phyloP scores from a whole-genome alignment of 2,888 invertebrate genomes.

The Notodonta ziczac region DNA sequence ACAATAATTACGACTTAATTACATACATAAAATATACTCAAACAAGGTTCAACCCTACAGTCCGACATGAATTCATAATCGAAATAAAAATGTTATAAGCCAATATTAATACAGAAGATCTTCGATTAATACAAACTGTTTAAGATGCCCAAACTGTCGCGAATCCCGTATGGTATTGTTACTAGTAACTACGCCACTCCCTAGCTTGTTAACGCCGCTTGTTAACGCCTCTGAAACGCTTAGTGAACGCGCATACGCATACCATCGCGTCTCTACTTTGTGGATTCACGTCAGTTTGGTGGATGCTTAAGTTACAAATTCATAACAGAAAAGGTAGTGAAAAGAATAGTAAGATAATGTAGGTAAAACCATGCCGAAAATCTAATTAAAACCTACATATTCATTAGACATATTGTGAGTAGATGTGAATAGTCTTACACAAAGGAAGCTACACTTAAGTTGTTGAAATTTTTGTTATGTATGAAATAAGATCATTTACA shows the following conservation, averaged over 20 bases:
- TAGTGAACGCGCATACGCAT: not conserved
- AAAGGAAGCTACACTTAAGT: not conserved
- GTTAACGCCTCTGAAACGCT: not conserved
- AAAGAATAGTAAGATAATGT: constrained; percentile 1
- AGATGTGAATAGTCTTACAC: not conserved
- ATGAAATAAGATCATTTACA: not conserved
- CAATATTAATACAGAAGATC: no score
- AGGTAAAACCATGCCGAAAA: not conserved
- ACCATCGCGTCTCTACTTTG: not conserved
- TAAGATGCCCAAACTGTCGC: not conserved
- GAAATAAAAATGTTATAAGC: not conserved
- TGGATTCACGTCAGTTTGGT: not conserved
- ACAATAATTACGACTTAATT: no score
- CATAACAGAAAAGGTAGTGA: not conserved
- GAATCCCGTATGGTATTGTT: not conserved
- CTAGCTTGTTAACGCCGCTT: not conserved
- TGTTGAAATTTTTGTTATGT: not conserved
- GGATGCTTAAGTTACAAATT: not conserved
- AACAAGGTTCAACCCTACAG: no score
- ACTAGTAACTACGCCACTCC: not conserved
- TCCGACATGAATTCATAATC: not conserved
- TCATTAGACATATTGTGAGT: not conserved
- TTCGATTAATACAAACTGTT: no score
- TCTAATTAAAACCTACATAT: not conserved
- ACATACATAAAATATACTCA: no score